These are phyloP conservation scores for Thinocorus orbignyianus DNA, from an alignment of 2,113 vertebrate species.

Conservation along the genomic window DNA sequence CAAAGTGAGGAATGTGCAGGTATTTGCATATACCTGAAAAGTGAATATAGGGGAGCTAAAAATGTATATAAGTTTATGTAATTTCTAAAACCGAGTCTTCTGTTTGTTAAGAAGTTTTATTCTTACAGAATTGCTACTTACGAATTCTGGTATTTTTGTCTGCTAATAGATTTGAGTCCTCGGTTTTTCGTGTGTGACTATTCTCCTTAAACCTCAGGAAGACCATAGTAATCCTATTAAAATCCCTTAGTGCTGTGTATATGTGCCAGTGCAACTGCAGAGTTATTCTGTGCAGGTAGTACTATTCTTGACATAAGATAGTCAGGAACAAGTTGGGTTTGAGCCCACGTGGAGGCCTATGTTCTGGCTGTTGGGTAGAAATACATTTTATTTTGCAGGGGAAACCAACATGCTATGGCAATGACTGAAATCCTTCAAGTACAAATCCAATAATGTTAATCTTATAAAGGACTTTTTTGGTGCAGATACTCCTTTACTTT, in stretches of 20 bases:
- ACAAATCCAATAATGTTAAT: slow-evolving; percentile 28
- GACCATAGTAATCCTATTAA: not conserved
- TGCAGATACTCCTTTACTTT: not conserved
- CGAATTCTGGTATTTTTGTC: not conserved
- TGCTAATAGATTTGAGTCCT: not conserved
- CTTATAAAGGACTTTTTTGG: slow-evolving; percentile 6
- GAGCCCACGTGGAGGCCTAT: not conserved
- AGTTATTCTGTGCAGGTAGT: not conserved
- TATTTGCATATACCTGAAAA: not conserved
- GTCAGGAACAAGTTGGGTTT: not conserved
- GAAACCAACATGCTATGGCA: rapidly evolving
- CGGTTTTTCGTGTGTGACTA: not conserved
- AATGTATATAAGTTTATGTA: not conserved
- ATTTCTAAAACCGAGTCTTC: not conserved
- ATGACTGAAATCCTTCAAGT: not conserved
- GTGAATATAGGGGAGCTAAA: not conserved
- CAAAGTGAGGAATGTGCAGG: not conserved
- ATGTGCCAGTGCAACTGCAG: not conserved
- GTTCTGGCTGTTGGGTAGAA: not conserved
- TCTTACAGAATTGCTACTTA: not conserved
- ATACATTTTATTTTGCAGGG: not conserved
- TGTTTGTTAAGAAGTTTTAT: not conserved
- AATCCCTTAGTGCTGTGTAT: not conserved
- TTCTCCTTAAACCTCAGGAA: not conserved
- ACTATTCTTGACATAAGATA: not conserved